These are phyloP conservation scores for Ypsolopha scabrella DNA, from an alignment of 2,888 invertebrate species.

Conservation along the genomic window DNA sequence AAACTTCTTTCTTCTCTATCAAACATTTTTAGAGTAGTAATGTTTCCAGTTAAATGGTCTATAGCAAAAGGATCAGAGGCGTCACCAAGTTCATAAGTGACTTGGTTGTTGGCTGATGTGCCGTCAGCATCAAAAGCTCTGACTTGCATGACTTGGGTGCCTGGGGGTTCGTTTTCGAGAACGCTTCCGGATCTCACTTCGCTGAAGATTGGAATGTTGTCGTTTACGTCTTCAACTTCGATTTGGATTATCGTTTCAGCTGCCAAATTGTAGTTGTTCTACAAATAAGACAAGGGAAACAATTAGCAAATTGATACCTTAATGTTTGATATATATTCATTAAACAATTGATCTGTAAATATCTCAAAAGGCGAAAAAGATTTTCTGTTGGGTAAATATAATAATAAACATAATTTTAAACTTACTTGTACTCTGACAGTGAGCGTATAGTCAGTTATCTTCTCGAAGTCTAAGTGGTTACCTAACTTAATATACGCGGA, in stretches of 20 bases:
- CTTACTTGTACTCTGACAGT: constrained; percentile 81
- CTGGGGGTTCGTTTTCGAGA: constrained; percentile 85
- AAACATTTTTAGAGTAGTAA: constrained; percentile 84
- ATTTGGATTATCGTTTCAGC: constrained; percentile 84
- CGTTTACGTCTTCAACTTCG: constrained; percentile 88
- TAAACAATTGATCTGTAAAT: too few relatives aligned
- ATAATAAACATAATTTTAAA: background rate
- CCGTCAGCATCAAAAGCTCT: constrained; percentile 89
- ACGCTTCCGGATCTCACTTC: constrained; percentile 86
- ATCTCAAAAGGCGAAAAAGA: too few relatives aligned
- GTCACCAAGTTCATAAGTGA: constrained; percentile 80
- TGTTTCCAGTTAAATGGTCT: constrained; percentile 87
- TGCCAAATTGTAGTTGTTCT: constrained; percentile 84
- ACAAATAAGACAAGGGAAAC: constrained; percentile 18
- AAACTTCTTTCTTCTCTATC: constrained; percentile 88
- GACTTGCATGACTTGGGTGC: constrained; percentile 89
- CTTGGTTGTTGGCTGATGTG: constrained; percentile 84
- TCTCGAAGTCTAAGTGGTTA: constrained; percentile 85
- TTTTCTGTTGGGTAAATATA: too few relatives aligned
- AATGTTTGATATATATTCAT: too few relatives aligned
- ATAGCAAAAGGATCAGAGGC: constrained; percentile 84
- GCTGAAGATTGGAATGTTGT: constrained; percentile 89
- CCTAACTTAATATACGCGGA: constrained; percentile 82
- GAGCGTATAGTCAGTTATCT: constrained; percentile 84
- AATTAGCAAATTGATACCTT: too few relatives aligned